These are phyloP conservation scores for Python bivittatus DNA, from an alignment of 2,113 vertebrate species.

Conservation along the genomic window DNA sequence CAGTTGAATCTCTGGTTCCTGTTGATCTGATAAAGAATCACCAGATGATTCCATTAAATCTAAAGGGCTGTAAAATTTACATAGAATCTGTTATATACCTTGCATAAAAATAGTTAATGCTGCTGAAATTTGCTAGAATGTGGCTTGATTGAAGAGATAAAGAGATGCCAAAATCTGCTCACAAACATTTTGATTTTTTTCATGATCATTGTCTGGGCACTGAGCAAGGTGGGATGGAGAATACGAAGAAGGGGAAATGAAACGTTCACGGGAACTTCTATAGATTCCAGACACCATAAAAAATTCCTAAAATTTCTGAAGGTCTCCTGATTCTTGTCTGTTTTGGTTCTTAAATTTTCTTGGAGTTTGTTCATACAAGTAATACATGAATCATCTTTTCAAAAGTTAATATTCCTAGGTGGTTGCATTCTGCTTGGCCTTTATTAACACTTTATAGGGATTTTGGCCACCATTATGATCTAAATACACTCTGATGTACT, in stretches of 20 bases:
- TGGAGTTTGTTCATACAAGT: background rate
- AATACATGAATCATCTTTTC: background rate
- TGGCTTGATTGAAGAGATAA: background rate
- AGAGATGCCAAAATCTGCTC: background rate
- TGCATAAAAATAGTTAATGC: background rate
- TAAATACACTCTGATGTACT: background rate
- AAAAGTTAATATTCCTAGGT: background rate
- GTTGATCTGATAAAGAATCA: constrained; percentile 6
- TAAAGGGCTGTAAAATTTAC: background rate
- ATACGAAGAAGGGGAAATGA: background rate
- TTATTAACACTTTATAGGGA: background rate
- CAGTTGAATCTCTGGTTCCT: constrained; percentile 22
- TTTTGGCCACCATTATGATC: background rate
- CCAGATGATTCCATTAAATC: constrained; percentile 33
- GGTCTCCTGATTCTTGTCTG: background rate
- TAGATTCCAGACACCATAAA: background rate
- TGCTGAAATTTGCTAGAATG: background rate
- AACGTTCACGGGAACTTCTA: background rate
- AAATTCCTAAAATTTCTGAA: background rate
- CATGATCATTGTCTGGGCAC: background rate
- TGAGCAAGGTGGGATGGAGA: background rate
- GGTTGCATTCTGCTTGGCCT: background rate
- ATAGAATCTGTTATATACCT: background rate
- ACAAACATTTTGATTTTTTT: background rate
- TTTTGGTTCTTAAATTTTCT: background rate